Conservation (phyloP, 2,888 invertebrate genomes). For the Cryptus viduatorius region DNA sequence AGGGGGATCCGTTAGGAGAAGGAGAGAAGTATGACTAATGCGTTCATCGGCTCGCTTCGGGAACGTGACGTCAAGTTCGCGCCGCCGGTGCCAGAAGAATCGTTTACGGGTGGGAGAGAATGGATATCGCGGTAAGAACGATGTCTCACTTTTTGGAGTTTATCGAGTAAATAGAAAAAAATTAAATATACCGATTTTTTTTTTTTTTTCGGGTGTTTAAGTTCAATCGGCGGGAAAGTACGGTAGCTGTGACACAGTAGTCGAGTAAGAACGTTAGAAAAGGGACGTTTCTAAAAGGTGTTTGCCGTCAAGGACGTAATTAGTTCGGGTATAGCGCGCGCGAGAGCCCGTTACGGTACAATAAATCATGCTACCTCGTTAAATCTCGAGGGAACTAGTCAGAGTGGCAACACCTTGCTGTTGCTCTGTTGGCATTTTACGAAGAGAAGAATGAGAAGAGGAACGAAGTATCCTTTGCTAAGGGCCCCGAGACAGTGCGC, state of each 20-base stretch:
- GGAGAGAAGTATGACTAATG: constrained; percentile 80
- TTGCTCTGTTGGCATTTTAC: not conserved
- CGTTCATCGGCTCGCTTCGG: constrained; percentile 80
- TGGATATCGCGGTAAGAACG: constrained; percentile 25
- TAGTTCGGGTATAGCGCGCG: constrained; percentile 18
- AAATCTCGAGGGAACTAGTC: constrained; percentile 8
- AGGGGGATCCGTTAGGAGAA: constrained; percentile 77
- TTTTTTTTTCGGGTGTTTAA: not conserved
- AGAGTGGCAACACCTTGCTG: not conserved
- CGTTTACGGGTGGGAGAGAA: not conserved
- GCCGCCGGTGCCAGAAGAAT: not conserved
- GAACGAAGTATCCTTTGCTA: not conserved
- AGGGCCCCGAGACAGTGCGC: not conserved
- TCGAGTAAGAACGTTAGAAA: constrained; percentile 4
- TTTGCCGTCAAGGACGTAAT: constrained; percentile 23
- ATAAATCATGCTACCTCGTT: constrained; percentile 36
- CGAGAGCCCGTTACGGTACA: constrained; percentile 17
- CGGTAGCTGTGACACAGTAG: not conserved
- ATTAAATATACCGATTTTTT: not conserved
- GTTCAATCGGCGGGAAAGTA: not conserved
- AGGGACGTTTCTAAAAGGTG: constrained; percentile 1
- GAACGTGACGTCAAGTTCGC: constrained; percentile 77
- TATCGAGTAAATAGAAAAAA: constrained; percentile 18
- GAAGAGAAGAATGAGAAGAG: not conserved
- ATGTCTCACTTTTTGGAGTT: constrained; percentile 28